These are phyloP conservation scores for Pitangus sulphuratus DNA, from an alignment of 2,797 vertebrate species.

Conservation along the genomic window DNA sequence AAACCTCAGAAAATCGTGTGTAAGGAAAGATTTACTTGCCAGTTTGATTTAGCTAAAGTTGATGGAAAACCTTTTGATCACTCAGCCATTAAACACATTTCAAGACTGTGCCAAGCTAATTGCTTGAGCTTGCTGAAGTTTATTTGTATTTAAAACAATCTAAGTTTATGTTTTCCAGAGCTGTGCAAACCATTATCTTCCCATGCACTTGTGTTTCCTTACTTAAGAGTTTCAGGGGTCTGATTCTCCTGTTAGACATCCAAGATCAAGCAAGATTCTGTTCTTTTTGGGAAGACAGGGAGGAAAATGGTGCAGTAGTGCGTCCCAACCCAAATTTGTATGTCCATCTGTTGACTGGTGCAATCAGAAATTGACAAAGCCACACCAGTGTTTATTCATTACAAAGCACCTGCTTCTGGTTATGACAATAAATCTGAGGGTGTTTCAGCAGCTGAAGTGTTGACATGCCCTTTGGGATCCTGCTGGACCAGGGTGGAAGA, in stretches of 20 bases:
- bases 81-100: constrained; percentile 72
- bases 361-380: constrained; percentile 44
- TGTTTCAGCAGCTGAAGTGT: not conserved
- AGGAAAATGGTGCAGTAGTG: not conserved
- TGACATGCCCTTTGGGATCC: constrained; percentile 30
- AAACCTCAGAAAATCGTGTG: constrained; percentile 72
- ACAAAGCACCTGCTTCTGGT: constrained; percentile 39
- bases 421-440: constrained; percentile 34
- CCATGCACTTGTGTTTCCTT: not conserved
- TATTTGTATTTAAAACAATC: constrained; percentile 57
- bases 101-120: constrained; percentile 57
- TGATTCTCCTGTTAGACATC: not conserved
- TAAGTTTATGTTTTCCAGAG: constrained; percentile 30
- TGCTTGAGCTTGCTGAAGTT: constrained; percentile 54
- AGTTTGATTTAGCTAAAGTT: constrained; percentile 72
- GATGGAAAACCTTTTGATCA: constrained; percentile 76
- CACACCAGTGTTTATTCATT: constrained; percentile 17
- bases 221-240: not conserved
- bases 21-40: constrained; percentile 72
- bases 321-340: constrained; percentile 40
- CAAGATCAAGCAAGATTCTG: not conserved
- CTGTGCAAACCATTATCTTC: constrained; percentile 49
- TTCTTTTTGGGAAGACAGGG: not conserved
- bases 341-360: constrained; percentile 37
- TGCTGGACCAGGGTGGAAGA: not conserved